These are phyloP conservation scores for Tipula unca DNA, from an alignment of 2,888 invertebrate species.

Conservation along the genomic window DNA sequence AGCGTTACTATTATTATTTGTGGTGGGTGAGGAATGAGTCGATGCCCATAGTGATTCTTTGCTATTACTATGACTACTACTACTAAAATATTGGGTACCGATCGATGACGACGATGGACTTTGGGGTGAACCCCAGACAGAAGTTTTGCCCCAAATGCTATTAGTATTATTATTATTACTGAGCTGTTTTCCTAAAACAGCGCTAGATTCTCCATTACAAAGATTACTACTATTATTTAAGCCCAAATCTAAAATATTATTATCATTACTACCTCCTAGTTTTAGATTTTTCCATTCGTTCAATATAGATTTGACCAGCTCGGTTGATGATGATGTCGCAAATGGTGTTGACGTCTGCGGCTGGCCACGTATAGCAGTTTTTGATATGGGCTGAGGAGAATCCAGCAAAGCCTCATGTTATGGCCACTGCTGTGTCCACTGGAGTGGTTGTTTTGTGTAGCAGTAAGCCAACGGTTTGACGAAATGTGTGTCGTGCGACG, in stretches of 20 bases:
- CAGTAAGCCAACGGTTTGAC: constrained; percentile 82
- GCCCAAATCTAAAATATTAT: constrained; percentile 14
- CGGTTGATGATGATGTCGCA: constrained; percentile 26
- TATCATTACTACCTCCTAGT: background rate
- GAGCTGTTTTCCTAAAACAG: constrained; percentile 29
- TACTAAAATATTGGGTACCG: constrained; percentile 29
- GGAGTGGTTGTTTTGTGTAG: constrained; percentile 65
- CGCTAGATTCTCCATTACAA: constrained; percentile 24
- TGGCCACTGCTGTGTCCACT: constrained; percentile 72
- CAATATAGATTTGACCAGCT: constrained; percentile 16
- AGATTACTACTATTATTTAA: background rate
- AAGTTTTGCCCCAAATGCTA: constrained; percentile 23
- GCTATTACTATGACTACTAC: constrained; percentile 36
- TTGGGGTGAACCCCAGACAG: constrained; percentile 35
- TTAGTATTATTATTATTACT: constrained; percentile 28
- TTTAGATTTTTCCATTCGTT: constrained; percentile 15
- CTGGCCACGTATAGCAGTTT: constrained; percentile 39
- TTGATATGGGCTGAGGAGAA: constrained; percentile 42
- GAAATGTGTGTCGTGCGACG: constrained; percentile 85
- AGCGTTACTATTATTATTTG: constrained; percentile 18
- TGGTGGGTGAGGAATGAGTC: constrained; percentile 36
- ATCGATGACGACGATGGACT: constrained; percentile 34
- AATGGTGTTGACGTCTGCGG: constrained; percentile 36
- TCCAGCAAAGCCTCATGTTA: constrained; percentile 74
- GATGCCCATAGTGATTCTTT: constrained; percentile 40